Evolutionary conservation across 2,113 vertebrate genomes (phyloP), one percentile per base, ranked within the genome.

Genomic region (Pangasianodon hypophthalmus): DNA sequence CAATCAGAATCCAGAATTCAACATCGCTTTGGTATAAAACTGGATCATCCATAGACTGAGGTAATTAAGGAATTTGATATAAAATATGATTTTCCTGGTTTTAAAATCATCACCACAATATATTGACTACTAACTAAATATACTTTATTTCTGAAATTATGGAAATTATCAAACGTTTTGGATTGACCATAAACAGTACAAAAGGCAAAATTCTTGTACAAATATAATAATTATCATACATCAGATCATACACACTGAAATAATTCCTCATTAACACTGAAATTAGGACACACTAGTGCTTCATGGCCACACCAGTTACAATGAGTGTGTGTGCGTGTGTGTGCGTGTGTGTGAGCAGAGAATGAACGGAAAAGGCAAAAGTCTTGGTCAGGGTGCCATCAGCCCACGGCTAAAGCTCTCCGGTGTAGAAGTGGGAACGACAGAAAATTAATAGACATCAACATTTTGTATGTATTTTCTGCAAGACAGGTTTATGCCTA

Each of bases 401-500:
- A 87, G 89, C 87, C 90, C 85, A 85, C 29, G 87, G 87, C 87
- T 84, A 88, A 87, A 88, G 87, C 87, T 88, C 85, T 84, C 48
- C 24, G 48, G 54, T 88, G 84, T 85, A 83, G 67, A 71, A 91
- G 82, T 60, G 81, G 85, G 87, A 58, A 84, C 89, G 88, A 88
- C 83, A 88, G 88, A 92, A 91, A 90, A 93, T 92, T 84, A 93
- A 92, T 89, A 91, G 84, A 69, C 84, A 89, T 86, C 67, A 73
- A 91, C 88, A 90, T 91, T 88, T 90, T 90, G 88, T 92, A 87
- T 91, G 91, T 88, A 92, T 94, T 91, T 92, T 93, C 89, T 93
- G 92, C 90, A 93, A 91, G 91, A 93, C 85, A 84, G 91, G 92
- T 92, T 93, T 88, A 91, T 80, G 87, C 94, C 87, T 89, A 93